Evolutionary conservation across 2,888 invertebrate genomes (phyloP).

Genomic region (Nebria salina): DNA sequence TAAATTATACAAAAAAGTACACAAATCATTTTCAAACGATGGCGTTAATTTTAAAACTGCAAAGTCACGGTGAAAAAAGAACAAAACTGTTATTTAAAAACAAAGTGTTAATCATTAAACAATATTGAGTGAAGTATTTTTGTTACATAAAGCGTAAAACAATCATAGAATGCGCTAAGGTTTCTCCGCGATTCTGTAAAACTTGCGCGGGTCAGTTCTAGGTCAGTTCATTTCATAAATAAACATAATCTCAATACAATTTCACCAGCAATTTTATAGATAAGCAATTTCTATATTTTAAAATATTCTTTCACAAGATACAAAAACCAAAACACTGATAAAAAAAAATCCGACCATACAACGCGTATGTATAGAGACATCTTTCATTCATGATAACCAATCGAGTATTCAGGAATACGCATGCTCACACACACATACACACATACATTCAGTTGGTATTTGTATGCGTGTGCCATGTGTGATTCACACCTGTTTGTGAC

Average conservation of each 20-base stretch:
- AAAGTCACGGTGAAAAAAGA: neutral
- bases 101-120: neutral
- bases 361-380: neutral
- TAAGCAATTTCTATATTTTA: neutral
- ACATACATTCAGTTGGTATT: neutral
- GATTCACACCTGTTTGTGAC: slow-evolving; percentile 19
- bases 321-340: neutral
- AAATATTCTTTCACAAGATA: neutral
- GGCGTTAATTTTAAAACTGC: neutral
- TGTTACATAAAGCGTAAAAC: neutral
- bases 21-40: too few relatives aligned
- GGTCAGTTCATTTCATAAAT: neutral
- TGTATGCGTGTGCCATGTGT: neutral
- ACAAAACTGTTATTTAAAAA: neutral
- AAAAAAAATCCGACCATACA: neutral
- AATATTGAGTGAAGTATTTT: neutral
- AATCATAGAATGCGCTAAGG: slow-evolving; percentile 4
- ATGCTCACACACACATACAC: neutral
- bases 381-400: neutral
- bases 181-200: slow-evolving; percentile 6
- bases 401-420: neutral
- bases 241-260: neutral
- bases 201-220: slow-evolving; percentile 14
- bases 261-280: neutral
- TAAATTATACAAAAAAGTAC: too few relatives aligned